These are phyloP conservation scores for Pelmatolapia mariae DNA, from an alignment of 2,113 vertebrate species.

Conservation along the genomic window DNA sequence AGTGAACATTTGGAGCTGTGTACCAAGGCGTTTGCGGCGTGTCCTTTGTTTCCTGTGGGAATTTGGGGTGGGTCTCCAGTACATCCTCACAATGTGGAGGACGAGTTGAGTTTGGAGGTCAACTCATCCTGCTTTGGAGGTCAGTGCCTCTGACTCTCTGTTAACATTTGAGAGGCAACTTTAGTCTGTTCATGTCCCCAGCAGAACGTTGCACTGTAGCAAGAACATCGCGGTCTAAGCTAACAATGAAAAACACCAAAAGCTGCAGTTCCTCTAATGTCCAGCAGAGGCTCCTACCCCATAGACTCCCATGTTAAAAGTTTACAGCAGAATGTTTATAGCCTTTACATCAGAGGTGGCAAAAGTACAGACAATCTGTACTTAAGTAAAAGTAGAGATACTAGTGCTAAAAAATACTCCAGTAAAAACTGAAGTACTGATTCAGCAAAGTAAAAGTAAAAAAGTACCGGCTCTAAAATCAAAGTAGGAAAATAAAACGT, in stretches of 20 bases:
- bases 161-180: background rate
- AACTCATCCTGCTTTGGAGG: background rate
- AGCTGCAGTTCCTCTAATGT: too few relatives aligned
- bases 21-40: background rate
- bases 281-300: too few relatives aligned
- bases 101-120: background rate
- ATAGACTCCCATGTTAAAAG: too few relatives aligned
- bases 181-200: background rate
- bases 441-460: too few relatives aligned
- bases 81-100: background rate
- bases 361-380: too few relatives aligned
- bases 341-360: too few relatives aligned
- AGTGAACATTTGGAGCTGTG: background rate
- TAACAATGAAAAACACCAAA: background rate
- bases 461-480: too few relatives aligned
- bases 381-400: too few relatives aligned
- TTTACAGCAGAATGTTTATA: too few relatives aligned
- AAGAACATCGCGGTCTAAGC: accelerated
- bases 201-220: background rate
- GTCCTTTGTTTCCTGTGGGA: background rate
- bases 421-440: too few relatives aligned
- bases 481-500: too few relatives aligned
- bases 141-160: background rate
- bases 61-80: background rate
- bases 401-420: too few relatives aligned